These are phyloP conservation scores for Triops cancriformis DNA, from an alignment of 1,140 invertebrate species.

Conservation along the genomic window DNA sequence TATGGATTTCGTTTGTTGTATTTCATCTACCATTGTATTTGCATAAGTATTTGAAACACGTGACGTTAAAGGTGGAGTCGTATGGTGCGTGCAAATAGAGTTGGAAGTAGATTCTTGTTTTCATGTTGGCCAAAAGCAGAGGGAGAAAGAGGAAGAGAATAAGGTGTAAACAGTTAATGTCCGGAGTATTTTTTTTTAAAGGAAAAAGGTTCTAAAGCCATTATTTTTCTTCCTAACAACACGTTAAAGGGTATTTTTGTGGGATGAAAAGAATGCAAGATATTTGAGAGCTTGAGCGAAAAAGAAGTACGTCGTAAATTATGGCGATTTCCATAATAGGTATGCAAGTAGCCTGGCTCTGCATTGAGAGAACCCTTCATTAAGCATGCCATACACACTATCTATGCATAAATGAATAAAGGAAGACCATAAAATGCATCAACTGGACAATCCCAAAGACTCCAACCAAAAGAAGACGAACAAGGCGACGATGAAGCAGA, in stretches of 20 bases:
- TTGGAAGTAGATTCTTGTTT: background rate
- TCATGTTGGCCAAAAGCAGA: background rate
- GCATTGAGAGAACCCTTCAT: constrained; percentile 13
- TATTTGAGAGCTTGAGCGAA: background rate
- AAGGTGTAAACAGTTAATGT: constrained; percentile 1
- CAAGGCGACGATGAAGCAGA: background rate
- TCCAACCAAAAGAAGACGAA: background rate
- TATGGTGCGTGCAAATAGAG: background rate
- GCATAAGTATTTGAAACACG: background rate
- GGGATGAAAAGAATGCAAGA: constrained; percentile 13
- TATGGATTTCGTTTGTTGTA: background rate
- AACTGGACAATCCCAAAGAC: background rate
- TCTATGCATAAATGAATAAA: constrained; percentile 11
- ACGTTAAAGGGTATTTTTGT: background rate
- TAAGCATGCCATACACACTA: constrained; percentile 13
- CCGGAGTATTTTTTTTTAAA: background rate
- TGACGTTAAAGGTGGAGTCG: background rate
- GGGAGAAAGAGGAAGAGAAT: background rate
- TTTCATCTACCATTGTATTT: background rate
- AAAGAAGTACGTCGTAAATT: background rate
- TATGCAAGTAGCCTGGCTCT: constrained; percentile 8
- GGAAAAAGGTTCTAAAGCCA: background rate
- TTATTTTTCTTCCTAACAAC: background rate
- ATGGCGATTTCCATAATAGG: constrained; percentile 13
- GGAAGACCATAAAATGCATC: background rate